phyloP scores from a whole-genome alignment of 2,888 invertebrate species.

The Blastobasis lacticolella region DNA sequence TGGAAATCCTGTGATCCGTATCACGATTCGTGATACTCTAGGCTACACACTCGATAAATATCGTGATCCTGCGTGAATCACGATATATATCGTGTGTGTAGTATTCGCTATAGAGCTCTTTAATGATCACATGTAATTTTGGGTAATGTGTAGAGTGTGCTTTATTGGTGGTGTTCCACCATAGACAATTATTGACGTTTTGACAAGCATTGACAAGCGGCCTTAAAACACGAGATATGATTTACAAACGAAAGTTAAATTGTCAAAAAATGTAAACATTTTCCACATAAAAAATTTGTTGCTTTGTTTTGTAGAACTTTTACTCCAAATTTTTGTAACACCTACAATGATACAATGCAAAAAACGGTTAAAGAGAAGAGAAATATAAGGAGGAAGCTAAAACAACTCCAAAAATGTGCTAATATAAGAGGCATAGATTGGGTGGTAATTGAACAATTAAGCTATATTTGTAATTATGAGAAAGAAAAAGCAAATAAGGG shows the following conservation, averaged over 20 bases:
- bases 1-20: too few relatives aligned
- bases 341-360: slow-evolving; percentile 13
- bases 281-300: slow-evolving; percentile 1
- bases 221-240: not conserved
- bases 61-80: too few relatives aligned
- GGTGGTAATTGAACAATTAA: slow-evolving; percentile 31
- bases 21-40: too few relatives aligned
- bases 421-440: slow-evolving; percentile 36
- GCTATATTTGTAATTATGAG: slow-evolving; percentile 36
- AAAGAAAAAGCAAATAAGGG: slow-evolving; percentile 24
- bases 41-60: too few relatives aligned
- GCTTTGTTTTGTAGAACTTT: not conserved
- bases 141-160: too few relatives aligned
- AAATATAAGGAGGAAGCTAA: slow-evolving; percentile 24
- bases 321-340: not conserved
- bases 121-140: too few relatives aligned
- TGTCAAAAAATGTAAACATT: not conserved
- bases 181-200: too few relatives aligned
- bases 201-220: too few relatives aligned
- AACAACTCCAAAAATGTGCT: slow-evolving; percentile 39
- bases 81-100: too few relatives aligned
- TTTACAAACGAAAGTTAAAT: slow-evolving; percentile 1
- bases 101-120: too few relatives aligned
- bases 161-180: too few relatives aligned
- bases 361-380: slow-evolving; percentile 17